Evolutionary conservation across 1,140 invertebrate species (phyloP).

Genomic region (Drosophila paulistorum): DNA sequence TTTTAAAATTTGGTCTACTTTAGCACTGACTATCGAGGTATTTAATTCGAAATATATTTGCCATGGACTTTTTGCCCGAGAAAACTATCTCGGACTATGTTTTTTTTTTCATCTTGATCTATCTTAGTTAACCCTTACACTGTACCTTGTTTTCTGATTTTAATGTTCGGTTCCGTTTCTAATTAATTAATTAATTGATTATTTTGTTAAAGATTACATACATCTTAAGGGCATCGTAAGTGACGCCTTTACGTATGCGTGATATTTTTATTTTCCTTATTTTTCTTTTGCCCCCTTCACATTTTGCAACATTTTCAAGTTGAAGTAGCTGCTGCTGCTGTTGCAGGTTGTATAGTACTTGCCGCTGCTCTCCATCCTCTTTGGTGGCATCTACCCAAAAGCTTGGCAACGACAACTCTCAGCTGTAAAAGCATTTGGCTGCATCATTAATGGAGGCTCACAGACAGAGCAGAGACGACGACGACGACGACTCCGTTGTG

Average conservation of each 20-base stretch:
- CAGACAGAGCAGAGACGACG: conserved; percentile 21
- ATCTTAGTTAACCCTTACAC: no score
- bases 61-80: no score
- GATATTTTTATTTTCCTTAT: not conserved
- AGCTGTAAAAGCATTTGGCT: conserved; percentile 53
- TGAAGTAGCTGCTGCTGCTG: conserved; percentile 42
- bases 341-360: conserved; percentile 19
- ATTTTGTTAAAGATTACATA: not conserved
- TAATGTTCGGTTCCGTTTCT: no score
- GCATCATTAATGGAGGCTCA: conserved; percentile 60
- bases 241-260: not conserved
- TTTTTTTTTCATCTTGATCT: no score
- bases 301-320: conserved; percentile 46
- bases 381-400: not conserved
- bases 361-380: conserved; percentile 17
- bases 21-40: no score
- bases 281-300: conserved; percentile 33
- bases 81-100: no score
- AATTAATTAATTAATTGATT: no score
- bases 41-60: no score
- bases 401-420: conserved; percentile 6
- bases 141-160: no score
- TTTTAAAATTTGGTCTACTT: no score
- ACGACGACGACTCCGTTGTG: conserved; percentile 3
- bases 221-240: not conserved